Conservation (phyloP, 2,888 invertebrate species). For the Trissonchulus latispiculum region DNA sequence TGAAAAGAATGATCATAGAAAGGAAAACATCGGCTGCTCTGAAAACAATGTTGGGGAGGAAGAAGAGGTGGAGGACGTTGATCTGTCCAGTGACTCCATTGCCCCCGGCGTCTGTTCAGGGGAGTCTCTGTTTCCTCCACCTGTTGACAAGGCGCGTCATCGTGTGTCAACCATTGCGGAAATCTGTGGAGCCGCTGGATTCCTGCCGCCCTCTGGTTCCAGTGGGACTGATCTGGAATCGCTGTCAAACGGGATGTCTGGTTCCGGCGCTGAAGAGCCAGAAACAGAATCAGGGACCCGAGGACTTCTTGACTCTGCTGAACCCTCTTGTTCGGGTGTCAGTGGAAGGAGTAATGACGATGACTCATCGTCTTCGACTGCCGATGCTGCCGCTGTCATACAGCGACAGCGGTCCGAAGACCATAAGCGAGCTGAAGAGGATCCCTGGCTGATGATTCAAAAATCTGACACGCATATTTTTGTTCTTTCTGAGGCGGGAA, state of each 20-base stretch:
- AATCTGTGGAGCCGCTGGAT: neutral
- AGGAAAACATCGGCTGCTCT: no score
- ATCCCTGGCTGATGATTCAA: neutral
- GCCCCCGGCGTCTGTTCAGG: neutral
- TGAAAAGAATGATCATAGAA: no score
- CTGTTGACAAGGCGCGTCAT: neutral
- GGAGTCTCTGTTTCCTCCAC: neutral
- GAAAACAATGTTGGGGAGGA: no score
- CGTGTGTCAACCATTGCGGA: neutral
- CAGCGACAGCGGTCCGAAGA: no score
- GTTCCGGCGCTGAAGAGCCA: neutral
- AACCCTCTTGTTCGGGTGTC: neutral
- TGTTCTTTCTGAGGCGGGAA: conserved; percentile 85
- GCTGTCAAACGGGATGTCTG: neutral
- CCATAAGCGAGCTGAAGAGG: neutral
- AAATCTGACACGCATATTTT: conserved; percentile 60
- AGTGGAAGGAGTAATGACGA: no score
- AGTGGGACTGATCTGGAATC: neutral
- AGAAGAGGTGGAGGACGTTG: no score
- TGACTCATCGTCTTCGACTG: neutral
- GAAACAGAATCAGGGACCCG: neutral
- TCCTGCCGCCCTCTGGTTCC: no score
- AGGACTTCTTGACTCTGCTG: neutral
- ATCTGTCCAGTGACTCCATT: no score
- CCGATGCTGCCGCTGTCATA: no score